Percentiles rank a stretch among this genome's conserved stretches.
phyloP scores from a whole-genome alignment of 2,113 vertebrate genomes.

The Orycteropus afer region DNA sequence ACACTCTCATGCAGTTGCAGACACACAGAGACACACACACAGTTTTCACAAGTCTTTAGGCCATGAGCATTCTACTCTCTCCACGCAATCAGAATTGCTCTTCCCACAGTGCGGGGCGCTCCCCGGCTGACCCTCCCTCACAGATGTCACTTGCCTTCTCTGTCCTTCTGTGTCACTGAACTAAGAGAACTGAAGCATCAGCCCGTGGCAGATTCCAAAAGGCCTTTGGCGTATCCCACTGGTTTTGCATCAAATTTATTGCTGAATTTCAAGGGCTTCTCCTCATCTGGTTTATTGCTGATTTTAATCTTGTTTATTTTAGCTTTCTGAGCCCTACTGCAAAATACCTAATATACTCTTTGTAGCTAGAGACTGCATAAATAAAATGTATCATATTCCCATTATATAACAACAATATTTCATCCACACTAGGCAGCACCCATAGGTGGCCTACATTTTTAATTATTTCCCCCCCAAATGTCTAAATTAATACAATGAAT shows the following conservation, averaged over 20 bases:
- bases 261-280: slow-evolving; percentile 65
- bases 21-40: neutral
- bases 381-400: slow-evolving; percentile 60
- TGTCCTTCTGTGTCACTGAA: slow-evolving; percentile 8
- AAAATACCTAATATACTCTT: slow-evolving; percentile 73
- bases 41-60: slow-evolving; percentile 2
- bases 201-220: slow-evolving; percentile 48
- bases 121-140: slow-evolving; percentile 28
- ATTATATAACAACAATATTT: slow-evolving; percentile 60
- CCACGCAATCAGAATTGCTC: neutral
- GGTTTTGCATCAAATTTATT: slow-evolving; percentile 72
- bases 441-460: slow-evolving; percentile 76
- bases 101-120: neutral
- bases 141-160: neutral
- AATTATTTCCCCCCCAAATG: slow-evolving; percentile 61
- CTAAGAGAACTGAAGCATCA: neutral
- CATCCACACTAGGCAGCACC: slow-evolving; percentile 60
- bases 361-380: slow-evolving; percentile 63
- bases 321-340: slow-evolving; percentile 47
- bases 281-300: slow-evolving; percentile 77
- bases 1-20: neutral
- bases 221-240: slow-evolving; percentile 54
- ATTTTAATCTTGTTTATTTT: slow-evolving; percentile 82
- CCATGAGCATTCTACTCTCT: neutral
- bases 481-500: slow-evolving; percentile 80